Percentiles rank a stretch among this genome's conserved stretches.
These are phyloP conservation scores for Trissonchulus latispiculum DNA, from an alignment of 2,888 invertebrate genomes.

Conservation along the genomic window DNA sequence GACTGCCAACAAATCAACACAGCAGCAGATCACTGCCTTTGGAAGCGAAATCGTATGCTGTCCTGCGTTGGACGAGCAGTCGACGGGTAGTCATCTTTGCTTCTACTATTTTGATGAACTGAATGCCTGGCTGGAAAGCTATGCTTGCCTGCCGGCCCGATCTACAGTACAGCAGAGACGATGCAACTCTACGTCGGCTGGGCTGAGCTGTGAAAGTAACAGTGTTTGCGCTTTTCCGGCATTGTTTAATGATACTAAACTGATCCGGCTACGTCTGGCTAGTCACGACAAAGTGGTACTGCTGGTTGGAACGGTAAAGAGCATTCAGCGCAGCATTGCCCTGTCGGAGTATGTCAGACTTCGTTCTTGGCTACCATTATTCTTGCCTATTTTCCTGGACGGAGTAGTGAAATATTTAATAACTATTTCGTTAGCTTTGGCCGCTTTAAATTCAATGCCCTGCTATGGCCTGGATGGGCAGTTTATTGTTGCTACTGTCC, in stretches of 20 bases:
- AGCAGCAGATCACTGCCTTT: too few species aligned
- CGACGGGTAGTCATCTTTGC: constrained; percentile 63
- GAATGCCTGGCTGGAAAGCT: too few species aligned
- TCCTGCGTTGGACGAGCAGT: constrained; percentile 48
- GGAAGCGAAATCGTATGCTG: constrained; percentile 64
- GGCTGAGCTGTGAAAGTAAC: too few species aligned
- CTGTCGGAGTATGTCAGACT: constrained; percentile 60
- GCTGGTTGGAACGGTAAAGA: constrained; percentile 67
- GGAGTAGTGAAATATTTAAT: constrained; percentile 42
- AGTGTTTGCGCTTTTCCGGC: constrained; percentile 65
- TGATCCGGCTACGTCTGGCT: constrained; percentile 49
- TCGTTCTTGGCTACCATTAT: constrained; percentile 24
- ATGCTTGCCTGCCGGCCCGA: too few species aligned
- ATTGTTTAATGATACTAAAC: constrained; percentile 64
- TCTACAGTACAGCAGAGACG: too few species aligned
- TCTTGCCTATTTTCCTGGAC: constrained; percentile 29
- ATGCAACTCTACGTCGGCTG: too few species aligned
- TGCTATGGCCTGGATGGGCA: constrained; percentile 88
- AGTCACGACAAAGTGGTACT: constrained; percentile 52
- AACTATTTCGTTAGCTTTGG: constrained; percentile 78
- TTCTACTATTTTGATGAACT: too few species aligned
- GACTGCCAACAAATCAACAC: constrained; percentile 18
- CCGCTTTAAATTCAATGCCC: constrained; percentile 77
- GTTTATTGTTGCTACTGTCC: constrained; percentile 70
- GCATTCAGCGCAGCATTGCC: constrained; percentile 57